These are phyloP conservation scores for Leucoraja erinaceus DNA, from an alignment of 2,113 vertebrate genomes.

Conservation along the genomic window DNA sequence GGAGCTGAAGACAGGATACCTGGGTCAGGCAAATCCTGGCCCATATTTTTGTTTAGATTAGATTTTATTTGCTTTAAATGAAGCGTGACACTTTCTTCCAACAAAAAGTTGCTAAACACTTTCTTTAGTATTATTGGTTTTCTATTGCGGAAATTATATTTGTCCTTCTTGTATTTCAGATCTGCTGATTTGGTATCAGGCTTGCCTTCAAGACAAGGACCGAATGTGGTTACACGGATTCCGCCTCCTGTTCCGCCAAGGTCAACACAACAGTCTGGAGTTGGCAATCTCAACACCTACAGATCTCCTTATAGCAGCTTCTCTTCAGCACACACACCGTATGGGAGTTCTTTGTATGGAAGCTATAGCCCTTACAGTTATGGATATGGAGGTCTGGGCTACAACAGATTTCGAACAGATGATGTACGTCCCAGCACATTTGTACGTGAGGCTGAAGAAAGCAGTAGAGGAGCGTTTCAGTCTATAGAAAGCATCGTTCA, in stretches of 20 bases:
- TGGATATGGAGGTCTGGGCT: constrained; percentile 67
- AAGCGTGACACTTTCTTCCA: background rate
- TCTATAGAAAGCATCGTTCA: constrained; percentile 97
- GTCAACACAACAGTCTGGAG: constrained; percentile 66
- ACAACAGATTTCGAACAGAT: constrained; percentile 70
- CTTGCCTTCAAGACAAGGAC: constrained; percentile 59
- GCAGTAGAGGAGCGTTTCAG: constrained; percentile 92
- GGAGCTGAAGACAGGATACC: no score
- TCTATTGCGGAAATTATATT: background rate
- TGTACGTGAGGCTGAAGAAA: constrained; percentile 93
- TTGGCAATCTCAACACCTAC: constrained; percentile 58
- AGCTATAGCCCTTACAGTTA: constrained; percentile 70
- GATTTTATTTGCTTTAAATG: background rate
- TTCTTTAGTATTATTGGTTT: background rate
- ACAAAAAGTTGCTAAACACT: background rate
- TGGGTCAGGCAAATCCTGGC: no score
- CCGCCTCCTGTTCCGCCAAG: constrained; percentile 78
- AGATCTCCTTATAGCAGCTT: constrained; percentile 76
- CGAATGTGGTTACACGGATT: constrained; percentile 71
- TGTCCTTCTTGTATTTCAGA: constrained; percentile 52
- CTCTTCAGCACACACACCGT: constrained; percentile 68
- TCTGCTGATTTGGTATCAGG: constrained; percentile 68
- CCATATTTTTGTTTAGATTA: no score
- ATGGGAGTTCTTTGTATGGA: constrained; percentile 72
- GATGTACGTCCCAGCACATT: constrained; percentile 81